A percentile compares a stretch with the other conserved stretches of the same genome.
These are phyloP conservation scores for Dendronephthya gigantea DNA, from an alignment of 64 coral and sea anemone species.

Conservation along the genomic window DNA sequence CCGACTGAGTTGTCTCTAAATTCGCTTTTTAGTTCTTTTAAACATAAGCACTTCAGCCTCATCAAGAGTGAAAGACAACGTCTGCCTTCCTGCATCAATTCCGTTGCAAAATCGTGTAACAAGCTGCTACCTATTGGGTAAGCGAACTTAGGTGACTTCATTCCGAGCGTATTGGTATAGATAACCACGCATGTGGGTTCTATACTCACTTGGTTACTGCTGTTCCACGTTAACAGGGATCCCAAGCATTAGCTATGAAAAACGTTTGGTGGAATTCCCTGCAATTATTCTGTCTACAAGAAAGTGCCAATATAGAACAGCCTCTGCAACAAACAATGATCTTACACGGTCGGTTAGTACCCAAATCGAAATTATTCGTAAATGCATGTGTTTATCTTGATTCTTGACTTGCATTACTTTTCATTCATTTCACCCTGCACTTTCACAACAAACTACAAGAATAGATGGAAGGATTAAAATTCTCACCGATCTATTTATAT, in stretches of 20 bases:
- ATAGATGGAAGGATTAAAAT: too few species aligned
- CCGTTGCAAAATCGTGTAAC: background rate
- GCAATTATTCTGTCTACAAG: background rate
- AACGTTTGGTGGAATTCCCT: background rate
- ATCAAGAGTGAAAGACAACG: background rate
- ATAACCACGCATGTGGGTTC: too few species aligned
- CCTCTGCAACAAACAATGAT: background rate
- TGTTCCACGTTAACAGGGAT: too few species aligned
- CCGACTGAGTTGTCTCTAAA: background rate
- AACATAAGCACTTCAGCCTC: background rate
- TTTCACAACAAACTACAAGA: too few species aligned
- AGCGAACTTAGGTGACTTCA: background rate
- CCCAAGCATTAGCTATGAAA: background rate
- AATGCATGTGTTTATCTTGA: too few species aligned
- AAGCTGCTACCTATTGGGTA: background rate
- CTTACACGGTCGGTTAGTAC: background rate
- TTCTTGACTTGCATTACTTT: too few species aligned
- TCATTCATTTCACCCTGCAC: too few species aligned
- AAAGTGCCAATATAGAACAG: background rate
- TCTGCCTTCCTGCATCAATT: background rate
- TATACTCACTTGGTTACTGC: too few species aligned
- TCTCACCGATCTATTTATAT: too few species aligned
- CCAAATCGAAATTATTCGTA: too few species aligned
- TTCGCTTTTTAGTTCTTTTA: background rate
- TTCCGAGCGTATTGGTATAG: too few species aligned